These are phyloP conservation scores for Turnix velox DNA, from an alignment of 2,113 vertebrate genomes.

Conservation along the genomic window DNA sequence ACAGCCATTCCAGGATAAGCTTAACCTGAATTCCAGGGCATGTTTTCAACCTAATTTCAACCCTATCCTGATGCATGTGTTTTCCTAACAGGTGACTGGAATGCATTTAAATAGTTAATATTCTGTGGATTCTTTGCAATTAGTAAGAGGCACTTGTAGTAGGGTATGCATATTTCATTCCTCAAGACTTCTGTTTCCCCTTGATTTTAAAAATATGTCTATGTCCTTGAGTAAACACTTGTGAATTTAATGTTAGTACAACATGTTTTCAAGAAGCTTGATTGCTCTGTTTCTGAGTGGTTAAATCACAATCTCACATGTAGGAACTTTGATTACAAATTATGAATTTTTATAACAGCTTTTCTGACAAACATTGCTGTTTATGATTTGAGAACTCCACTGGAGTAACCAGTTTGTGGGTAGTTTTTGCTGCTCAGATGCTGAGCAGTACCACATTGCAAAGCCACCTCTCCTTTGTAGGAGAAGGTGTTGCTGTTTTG, in stretches of 20 bases:
- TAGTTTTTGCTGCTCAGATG: not conserved
- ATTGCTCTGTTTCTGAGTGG: slow-evolving; percentile 21
- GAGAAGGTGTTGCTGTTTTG: not conserved
- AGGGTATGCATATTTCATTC: slow-evolving; percentile 7
- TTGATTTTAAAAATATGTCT: slow-evolving; percentile 15
- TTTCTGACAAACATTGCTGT: not conserved
- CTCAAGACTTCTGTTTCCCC: not conserved
- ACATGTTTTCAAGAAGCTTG: not conserved
- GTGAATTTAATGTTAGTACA: not conserved
- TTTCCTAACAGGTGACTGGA: not conserved
- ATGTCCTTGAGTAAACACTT: slow-evolving; percentile 9
- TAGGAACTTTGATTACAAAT: slow-evolving; percentile 13
- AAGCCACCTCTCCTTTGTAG: not conserved
- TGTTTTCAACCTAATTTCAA: not conserved
- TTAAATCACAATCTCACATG: not conserved
- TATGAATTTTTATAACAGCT: not conserved
- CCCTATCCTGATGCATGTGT: not conserved
- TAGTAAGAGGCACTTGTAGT: not conserved
- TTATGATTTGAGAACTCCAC: not conserved
- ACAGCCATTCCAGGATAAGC: not conserved
- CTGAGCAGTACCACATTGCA: not conserved
- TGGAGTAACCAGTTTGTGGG: not conserved
- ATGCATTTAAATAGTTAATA: slow-evolving; percentile 19
- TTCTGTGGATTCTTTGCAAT: not conserved
- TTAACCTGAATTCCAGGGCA: not conserved